Evolutionary conservation across 1,140 invertebrate genomes (phyloP).

Genomic region (Arctopsyche grandis): DNA sequence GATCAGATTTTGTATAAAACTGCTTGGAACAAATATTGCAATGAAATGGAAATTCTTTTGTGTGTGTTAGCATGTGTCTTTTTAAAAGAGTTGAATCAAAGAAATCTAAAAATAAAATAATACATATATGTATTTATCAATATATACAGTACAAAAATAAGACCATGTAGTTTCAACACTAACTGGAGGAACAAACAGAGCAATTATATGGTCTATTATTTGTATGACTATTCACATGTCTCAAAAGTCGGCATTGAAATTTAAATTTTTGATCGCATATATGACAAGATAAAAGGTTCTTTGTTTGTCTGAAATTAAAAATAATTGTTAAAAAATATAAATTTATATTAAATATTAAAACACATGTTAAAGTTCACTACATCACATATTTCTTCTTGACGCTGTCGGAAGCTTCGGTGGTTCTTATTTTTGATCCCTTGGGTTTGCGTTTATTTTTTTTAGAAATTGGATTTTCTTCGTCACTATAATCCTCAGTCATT

Average conservation of each 20-base stretch:
- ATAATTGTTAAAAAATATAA: not conserved
- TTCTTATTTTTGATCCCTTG: too few species aligned
- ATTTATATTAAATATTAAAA: not conserved
- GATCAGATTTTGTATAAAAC: constrained; percentile 45
- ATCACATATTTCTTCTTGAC: constrained; percentile 1
- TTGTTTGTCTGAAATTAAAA: not conserved
- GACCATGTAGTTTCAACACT: constrained; percentile 1
- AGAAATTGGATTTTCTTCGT: too few species aligned
- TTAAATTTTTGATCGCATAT: constrained; percentile 35
- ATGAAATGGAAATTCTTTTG: constrained; percentile 29
- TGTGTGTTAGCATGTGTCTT: constrained; percentile 42
- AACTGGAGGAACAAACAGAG: constrained; percentile 32
- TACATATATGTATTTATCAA: not conserved
- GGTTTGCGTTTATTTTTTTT: too few species aligned
- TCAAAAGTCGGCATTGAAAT: constrained; percentile 35
- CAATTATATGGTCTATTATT: constrained; percentile 42
- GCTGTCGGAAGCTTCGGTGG: not conserved
- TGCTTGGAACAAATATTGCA: constrained; percentile 41
- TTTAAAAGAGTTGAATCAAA: constrained; percentile 43
- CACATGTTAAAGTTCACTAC: not conserved
- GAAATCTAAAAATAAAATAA: constrained; percentile 38
- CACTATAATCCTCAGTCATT: too few species aligned
- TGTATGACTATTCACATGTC: constrained; percentile 43
- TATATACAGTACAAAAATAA: not conserved
- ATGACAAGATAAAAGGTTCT: constrained; percentile 4